Conservation (phyloP, 2,113 vertebrate genomes). For the Psophia crepitans region DNA sequence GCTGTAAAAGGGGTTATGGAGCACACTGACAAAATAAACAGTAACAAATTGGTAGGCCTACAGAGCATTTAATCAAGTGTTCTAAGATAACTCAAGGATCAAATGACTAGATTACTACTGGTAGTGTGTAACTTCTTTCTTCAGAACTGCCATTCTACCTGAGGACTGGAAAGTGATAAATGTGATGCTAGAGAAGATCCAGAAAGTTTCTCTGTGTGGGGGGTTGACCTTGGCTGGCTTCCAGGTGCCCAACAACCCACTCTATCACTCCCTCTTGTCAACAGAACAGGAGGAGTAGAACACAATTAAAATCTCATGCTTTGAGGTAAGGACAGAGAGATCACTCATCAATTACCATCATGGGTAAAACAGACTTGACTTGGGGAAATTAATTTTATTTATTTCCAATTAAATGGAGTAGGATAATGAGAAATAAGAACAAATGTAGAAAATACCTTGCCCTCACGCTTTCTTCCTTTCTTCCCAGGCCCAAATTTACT, state of each 20-base stretch:
- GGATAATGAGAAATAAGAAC: not conserved
- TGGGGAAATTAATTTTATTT: not conserved
- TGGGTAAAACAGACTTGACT: not conserved
- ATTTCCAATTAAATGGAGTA: not conserved
- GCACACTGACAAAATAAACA: not conserved
- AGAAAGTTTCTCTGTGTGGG: not conserved
- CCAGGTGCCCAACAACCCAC: not conserved
- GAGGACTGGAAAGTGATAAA: not conserved
- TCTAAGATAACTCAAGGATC: slow-evolving; percentile 1
- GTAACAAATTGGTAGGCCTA: not conserved
- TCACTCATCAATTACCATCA: not conserved
- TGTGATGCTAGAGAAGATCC: not conserved
- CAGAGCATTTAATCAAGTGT: not conserved
- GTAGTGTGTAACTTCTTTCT: not conserved
- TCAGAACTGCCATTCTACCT: not conserved
- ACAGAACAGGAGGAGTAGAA: not conserved
- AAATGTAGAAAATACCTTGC: not conserved
- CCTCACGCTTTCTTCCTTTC: fast-evolving
- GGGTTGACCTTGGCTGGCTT: not conserved
- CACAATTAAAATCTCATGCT: not conserved
- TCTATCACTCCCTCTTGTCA: not conserved
- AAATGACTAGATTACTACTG: not conserved
- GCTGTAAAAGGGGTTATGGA: not conserved
- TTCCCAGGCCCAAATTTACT: not conserved
- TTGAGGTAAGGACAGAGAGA: not conserved